Evolutionary conservation across 53 echinoderm and acorn worm species (phyloP), one percentile per base, ranked within the genome.

Genomic region (Stichopus horrens): DNA sequence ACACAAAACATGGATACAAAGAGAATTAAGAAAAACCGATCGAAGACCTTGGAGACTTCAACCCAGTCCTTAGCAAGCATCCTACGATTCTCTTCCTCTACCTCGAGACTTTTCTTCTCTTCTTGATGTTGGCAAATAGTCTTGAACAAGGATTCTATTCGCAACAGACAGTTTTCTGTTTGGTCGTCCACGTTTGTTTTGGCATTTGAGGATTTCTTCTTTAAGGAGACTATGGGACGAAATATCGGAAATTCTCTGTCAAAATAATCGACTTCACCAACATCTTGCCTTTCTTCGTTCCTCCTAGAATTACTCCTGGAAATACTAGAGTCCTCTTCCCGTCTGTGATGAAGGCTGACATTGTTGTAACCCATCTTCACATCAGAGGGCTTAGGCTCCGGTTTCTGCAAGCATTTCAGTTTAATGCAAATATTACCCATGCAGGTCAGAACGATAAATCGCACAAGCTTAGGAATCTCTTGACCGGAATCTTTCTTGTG

Each of bases 361-460:
- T 63, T 13, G 63, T 63, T 63, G 63, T 63, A 63, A 63, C 9
- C 11, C 63, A 4, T 63, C 11, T 16, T 63, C 63, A 16, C 10
- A 13, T 10, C 8, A 63, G 10, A 16, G 10, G 63, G 63, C 16
- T 63, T 16, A 10, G 16, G 63, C 16, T 63, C 63, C 16, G 75
- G 75, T 9, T 19, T 75, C 75, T 75, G 21, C 22, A 75, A 7
- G 51, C 75, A 75, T 21, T 19, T 55, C 9, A 60, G 37, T 83
- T 11, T 63, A 7, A 23, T 16, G 59, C 83, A 83, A 10, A 83
- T 6, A 7, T 11, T 58, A 5, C 83, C 83, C 83, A 83, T 83
- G 9, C 57, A 83, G 9, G 57, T 23, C 59, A 86, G n/a, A 67
- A 86, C 86, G 74, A 86, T 51, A 52, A 86, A 71, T 20, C 86